Evolutionary conservation across 2,113 vertebrate species (phyloP), one percentile per base, ranked within the genome.

Genomic region (Thomomys bottae): DNA sequence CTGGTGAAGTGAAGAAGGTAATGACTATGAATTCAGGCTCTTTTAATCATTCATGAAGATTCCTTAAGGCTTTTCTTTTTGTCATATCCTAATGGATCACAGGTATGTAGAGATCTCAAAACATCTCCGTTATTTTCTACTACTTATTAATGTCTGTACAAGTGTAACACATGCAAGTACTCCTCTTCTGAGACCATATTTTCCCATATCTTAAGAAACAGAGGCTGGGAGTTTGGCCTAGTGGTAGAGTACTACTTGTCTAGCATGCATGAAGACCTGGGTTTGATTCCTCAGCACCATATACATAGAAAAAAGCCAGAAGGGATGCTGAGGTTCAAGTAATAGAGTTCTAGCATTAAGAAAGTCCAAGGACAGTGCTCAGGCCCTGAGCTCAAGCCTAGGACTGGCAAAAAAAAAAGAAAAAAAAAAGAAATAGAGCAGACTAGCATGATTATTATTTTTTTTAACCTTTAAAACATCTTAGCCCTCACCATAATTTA

Each of bases 1-100:
- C 86, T 20, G 66, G 89, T 84, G 70, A 11, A 88, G 89, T 84
- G 70, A 11, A 88, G 40, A 88, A 71, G 90, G 23, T 81, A 38
- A 57, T 49, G 3, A 80, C 79, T 79, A 2, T 66, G 59, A 84
- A 3, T 30, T 84, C 3, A 26, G 26, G 11, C 34, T 61, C 23
- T 40, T 84, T 91, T 30, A 61, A 68, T 17, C 30, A 8, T 70
- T 18, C 26, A 30, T 26, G 63, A 18, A 70, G 7, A 21, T 18
- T 70, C 36, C 57, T 71, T 45, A 21, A 57, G 64, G 23, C 20
- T 63, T 85, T 90, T 23, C 42, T 82, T 75, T 76, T 14, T 71
- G 4, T 81, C 87, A 36, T 75, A 18, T 91, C 23, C 42, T 85
- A 24, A 42, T 84, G 63, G 42, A 38, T 40, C n/a, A 42, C 2